Percentiles rank a stretch among this genome's conserved stretches.
Evolutionary conservation across 2,797 vertebrate species (phyloP).

Genomic region (Brachyalestes nurse): DNA sequence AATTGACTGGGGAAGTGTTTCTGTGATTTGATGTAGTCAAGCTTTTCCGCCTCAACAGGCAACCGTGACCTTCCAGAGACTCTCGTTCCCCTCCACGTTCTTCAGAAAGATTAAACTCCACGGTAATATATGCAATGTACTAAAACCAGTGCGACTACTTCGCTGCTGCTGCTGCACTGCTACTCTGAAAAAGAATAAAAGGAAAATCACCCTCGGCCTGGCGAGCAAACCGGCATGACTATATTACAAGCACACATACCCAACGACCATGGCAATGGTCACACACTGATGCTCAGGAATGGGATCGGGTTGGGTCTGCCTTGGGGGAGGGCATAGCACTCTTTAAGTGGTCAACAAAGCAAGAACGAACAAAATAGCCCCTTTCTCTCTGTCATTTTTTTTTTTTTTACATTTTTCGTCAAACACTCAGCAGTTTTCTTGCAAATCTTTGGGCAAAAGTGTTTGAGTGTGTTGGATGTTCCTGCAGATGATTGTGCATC

Average conservation of each 20-base stretch:
- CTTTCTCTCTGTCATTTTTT: conserved; percentile 55
- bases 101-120: conserved; percentile 63
- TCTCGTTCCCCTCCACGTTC: conserved; percentile 54
- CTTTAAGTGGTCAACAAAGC: conserved; percentile 16
- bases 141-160: conserved; percentile 71
- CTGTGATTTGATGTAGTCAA: no score
- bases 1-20: no score
- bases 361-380: conserved; percentile 34
- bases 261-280: conserved; percentile 63
- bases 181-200: conserved; percentile 41
- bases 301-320: conserved; percentile 47
- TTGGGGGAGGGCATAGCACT: conserved; percentile 32
- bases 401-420: conserved; percentile 57
- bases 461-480: conserved; percentile 74
- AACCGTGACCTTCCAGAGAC: conserved; percentile 53
- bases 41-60: conserved; percentile 21
- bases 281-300: conserved; percentile 61
- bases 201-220: conserved; percentile 57
- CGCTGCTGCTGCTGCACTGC: conserved; percentile 60
- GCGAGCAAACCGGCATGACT: conserved; percentile 56
- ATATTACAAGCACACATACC: conserved; percentile 58
- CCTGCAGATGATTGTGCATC: conserved; percentile 70
- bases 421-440: conserved; percentile 75
- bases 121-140: conserved; percentile 64
- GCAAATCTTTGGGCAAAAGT: conserved; percentile 80